Evolutionary conservation across 2,888 invertebrate species (phyloP), one percentile per base, ranked within the genome.

Genomic region (Argynnis bischoffii): DNA sequence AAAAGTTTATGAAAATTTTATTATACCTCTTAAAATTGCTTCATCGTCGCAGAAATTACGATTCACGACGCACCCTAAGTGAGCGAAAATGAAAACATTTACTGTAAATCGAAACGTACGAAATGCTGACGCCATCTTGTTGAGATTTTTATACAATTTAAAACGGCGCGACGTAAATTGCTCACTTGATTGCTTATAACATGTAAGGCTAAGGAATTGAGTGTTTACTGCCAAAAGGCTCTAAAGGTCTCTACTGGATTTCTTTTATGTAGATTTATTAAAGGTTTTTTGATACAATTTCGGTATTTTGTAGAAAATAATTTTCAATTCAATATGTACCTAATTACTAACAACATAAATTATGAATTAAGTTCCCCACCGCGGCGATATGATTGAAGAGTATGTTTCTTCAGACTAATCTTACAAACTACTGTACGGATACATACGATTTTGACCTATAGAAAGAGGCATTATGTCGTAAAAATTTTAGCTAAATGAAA

Each of bases 1-100:
- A 79, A 80, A 81, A 81, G 66, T 76, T 77, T 80, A 79, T 78
- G 80, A 79, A 79, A 76, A 76, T 79, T 79, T 80, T 81, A 80
- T 79, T 78, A 73, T 66, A 70, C 64, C 75, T 76, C 74, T 72
- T 76, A 74, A 76, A 78, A 74, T 75, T 66, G 71, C 71, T 74
- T 75, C 74, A 67, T 73, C 70, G 75, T 73, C 64, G 67, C 71
- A 72, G 76, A 78, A 79, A 77, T 76, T 75, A 75, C 74, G 72
- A 74, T 74, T 74, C 68, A 66, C 64, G 69, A 56, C 59, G 67
- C 63, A 26, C 53, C 63, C 64, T 67, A 61, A 69, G 64, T 67
- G 55, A 67, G 65, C 56, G 55, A 56, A 65, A 63, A 67, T 70
- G 50, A 65, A 69, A 66, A 69, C 63, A 66, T 57, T 47, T 55